Conservation (phyloP, 2,113 vertebrate genomes). For the Colius striatus region DNA sequence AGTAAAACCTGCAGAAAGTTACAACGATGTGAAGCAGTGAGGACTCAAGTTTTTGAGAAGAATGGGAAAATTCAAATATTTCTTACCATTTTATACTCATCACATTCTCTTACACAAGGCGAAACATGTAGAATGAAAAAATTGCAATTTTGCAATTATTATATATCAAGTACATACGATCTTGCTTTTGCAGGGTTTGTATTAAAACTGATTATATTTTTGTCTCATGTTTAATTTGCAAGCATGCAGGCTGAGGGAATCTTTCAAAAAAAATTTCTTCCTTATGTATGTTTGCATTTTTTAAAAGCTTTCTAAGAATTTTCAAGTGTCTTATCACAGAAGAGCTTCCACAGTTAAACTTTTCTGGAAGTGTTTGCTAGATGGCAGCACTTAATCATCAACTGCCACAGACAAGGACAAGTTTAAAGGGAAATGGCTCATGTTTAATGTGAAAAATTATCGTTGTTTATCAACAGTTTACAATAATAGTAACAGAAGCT, state of each 20-base stretch:
- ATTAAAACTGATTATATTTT: not conserved
- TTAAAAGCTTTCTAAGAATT: not conserved
- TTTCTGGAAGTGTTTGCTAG: slow-evolving; percentile 64
- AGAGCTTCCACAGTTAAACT: not conserved
- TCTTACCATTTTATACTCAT: not conserved
- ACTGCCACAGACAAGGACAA: not conserved
- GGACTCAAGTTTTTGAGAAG: not conserved
- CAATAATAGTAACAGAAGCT: not conserved
- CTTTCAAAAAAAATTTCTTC: not conserved
- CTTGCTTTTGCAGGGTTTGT: not conserved
- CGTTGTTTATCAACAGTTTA: not conserved
- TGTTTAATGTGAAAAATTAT: not conserved
- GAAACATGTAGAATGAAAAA: not conserved
- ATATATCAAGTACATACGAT: not conserved
- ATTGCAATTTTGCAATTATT: not conserved
- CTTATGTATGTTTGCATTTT: not conserved
- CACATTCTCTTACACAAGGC: rapidly evolving
- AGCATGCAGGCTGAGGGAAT: not conserved
- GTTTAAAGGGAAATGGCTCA: not conserved
- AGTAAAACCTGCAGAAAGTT: not conserved
- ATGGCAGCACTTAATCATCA: slow-evolving; percentile 71
- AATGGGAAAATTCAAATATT: not conserved
- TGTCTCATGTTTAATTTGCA: not conserved
- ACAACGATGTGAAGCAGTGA: not conserved
- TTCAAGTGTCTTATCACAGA: not conserved